Evolutionary conservation across 2,113 vertebrate species (phyloP).

Genomic region (Ariopsis seemanni): DNA sequence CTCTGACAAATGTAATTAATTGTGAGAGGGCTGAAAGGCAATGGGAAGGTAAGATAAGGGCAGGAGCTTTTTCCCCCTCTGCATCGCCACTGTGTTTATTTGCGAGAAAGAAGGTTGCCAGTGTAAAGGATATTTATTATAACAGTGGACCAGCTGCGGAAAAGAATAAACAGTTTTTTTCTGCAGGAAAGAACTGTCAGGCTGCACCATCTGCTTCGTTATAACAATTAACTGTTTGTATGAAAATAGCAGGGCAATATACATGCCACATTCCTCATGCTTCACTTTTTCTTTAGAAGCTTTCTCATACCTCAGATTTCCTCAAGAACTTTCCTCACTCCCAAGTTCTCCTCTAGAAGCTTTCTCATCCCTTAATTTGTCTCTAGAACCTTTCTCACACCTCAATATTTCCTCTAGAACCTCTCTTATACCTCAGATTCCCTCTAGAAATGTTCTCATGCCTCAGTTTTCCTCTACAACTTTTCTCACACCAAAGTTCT

Average conservation of each 20-base stretch:
- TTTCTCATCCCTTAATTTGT: background rate
- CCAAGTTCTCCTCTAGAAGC: background rate
- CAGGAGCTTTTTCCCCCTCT: background rate
- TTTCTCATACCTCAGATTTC: background rate
- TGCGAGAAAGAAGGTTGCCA: constrained; percentile 8
- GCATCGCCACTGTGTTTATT: constrained; percentile 8
- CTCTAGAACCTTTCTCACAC: background rate
- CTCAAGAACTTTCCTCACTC: background rate
- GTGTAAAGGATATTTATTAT: constrained; percentile 38
- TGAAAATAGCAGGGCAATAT: background rate
- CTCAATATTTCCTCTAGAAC: background rate
- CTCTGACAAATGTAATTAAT: constrained; percentile 43
- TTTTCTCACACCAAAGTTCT: background rate
- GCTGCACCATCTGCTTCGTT: constrained; percentile 39
- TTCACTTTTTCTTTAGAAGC: background rate
- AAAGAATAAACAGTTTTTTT: constrained; percentile 36
- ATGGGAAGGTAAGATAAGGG: constrained; percentile 1
- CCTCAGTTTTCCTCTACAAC: background rate
- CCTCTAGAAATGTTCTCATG: background rate
- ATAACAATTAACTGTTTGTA: constrained; percentile 31
- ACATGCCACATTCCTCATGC: background rate
- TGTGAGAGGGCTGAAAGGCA: constrained; percentile 34
- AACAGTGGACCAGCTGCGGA: constrained; percentile 29
- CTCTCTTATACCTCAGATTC: background rate
- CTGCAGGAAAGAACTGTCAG: constrained; percentile 30